A percentile compares a stretch with the other conserved stretches of the same genome.
Conservation (phyloP, 2,888 invertebrate genomes). For the Cheilosia grossa region DNA sequence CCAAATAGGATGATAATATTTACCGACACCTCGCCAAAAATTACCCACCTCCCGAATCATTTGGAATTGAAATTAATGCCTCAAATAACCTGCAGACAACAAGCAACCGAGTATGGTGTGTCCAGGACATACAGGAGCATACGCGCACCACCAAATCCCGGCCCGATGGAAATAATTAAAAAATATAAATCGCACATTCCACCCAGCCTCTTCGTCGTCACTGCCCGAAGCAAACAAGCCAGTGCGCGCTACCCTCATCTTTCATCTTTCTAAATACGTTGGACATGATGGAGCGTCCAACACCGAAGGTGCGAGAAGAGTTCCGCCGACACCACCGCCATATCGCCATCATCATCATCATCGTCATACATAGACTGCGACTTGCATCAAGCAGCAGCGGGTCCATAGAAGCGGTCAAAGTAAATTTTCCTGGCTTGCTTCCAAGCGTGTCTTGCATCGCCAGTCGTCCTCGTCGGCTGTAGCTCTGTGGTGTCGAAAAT, state of each 20-base stretch:
- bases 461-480: conserved; percentile 41
- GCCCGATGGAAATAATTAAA: conserved; percentile 73
- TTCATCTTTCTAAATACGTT: conserved; percentile 74
- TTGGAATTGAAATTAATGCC: conserved; percentile 74
- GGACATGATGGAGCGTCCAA: conserved; percentile 52
- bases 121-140: conserved; percentile 64
- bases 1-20: conserved; percentile 70
- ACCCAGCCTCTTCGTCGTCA: conserved; percentile 64
- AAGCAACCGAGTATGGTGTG: not conserved
- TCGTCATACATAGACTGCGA: not conserved
- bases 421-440: conserved; percentile 62
- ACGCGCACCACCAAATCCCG: conserved; percentile 58
- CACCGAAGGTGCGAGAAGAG: conserved; percentile 20
- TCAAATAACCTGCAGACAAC: conserved; percentile 70
- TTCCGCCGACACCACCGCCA: conserved; percentile 5
- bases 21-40: conserved; percentile 72
- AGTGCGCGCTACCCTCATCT: conserved; percentile 62
- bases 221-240: conserved; percentile 48
- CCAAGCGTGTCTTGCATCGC: conserved; percentile 22
- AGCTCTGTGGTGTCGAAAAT: conserved; percentile 73
- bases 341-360: conserved; percentile 1
- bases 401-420: conserved; percentile 49
- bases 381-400: conserved; percentile 27
- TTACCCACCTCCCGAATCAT: conserved; percentile 70
- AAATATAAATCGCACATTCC: conserved; percentile 74